Evolutionary conservation across 1,140 invertebrate species (phyloP), one percentile per base, ranked within the genome.

Genomic region (Zaprionus ghesquierei): DNA sequence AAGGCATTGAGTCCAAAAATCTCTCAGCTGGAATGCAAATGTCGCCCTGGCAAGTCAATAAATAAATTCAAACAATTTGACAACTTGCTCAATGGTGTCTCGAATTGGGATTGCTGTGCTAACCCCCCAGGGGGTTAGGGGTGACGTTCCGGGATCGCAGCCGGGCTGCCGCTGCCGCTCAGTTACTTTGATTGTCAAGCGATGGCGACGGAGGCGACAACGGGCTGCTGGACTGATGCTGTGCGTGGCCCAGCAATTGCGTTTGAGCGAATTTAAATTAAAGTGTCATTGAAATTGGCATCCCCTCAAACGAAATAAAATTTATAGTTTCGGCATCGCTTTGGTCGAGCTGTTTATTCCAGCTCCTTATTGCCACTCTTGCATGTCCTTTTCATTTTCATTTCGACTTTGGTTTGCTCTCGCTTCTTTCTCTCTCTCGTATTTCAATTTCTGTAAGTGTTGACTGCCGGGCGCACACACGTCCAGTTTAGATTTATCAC

Each of bases 1-100:
- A 20, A 33, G 69, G 61, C 68, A 85, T 31, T 75, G 81, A 75
- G 82, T 87, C 82, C 82, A 73, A 87, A 87, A 82, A 77, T 79
- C 78, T 81, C 29, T 70, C 65, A 75, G 74, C 64, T 86, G 84
- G 84, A 82, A 86, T 86, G 82, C 82, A 86, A 86, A 87, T 86
- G 75, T 69, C 76, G 79, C 55, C 54, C 78, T 64, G 58, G 61
- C 79, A 77, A 84, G 84, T 89, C 84, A 89, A 87, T 87, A 89
- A 89, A 89, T 89, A 89, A 89, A 84, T 89, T 89, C 77, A 89
- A 89, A 89, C 84, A 89, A 89, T 89, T 89, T 89, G 84, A 89
- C 82, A 86, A 86, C 82, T 87, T 87, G 76, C 84, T 86, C 82
- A 87, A 86, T 86, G 82, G 75, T 31, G 9, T 69, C 65, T 69